Conservation (phyloP, 2,888 invertebrate genomes). For the Galeruca laticollis region DNA sequence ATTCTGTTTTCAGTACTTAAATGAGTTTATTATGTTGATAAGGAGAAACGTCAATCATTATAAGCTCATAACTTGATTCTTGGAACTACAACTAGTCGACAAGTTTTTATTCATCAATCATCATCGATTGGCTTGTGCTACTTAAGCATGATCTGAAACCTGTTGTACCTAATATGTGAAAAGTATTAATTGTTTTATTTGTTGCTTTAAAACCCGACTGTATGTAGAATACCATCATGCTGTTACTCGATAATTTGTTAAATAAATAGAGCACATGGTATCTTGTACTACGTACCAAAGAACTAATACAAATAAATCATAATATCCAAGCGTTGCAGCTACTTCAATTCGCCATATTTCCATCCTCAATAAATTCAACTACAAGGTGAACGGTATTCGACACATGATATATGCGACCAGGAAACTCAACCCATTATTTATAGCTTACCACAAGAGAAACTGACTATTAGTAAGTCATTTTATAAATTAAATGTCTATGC, state of each 20-base stretch:
- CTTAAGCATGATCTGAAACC: no score
- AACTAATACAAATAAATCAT: slow-evolving; percentile 17
- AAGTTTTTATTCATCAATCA: no score
- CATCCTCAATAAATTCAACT: slow-evolving; percentile 32
- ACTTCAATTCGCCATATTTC: slow-evolving; percentile 31
- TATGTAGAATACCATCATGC: background rate
- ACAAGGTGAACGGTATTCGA: slow-evolving; percentile 34
- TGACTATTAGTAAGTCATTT: slow-evolving; percentile 40
- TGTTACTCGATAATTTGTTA: background rate
- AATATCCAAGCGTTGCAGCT: slow-evolving; percentile 13
- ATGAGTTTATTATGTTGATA: no score
- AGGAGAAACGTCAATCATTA: no score
- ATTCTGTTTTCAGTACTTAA: no score
- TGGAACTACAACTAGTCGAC: no score
- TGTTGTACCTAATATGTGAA: no score
- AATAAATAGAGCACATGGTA: background rate
- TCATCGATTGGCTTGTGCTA: no score
- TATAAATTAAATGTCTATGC: slow-evolving; percentile 27
- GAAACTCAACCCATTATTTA: slow-evolving; percentile 40
- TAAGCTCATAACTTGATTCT: no score
- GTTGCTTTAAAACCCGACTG: background rate
- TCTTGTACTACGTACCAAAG: background rate
- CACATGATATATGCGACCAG: slow-evolving; percentile 39
- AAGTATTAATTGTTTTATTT: background rate
- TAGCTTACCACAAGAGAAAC: slow-evolving; percentile 30